Base-by-base conservation (phyloP, 1,140 invertebrate genomes). In the Ganaspis sp. region DNA sequence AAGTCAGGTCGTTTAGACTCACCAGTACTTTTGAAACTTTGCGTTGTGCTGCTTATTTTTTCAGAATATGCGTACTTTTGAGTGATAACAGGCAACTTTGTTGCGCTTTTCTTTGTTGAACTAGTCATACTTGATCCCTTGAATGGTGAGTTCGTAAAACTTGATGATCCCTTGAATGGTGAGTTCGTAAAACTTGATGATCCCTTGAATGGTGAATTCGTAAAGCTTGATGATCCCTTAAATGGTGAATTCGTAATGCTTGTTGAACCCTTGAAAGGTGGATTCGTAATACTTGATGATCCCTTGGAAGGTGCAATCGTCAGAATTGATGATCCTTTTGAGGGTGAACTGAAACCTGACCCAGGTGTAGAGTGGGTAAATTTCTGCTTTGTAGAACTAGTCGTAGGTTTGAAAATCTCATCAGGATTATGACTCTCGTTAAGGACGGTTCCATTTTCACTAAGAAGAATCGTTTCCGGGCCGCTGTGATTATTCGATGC, bases 381-480 rank as follows among this genome's bases (percentile, higher is more conserved):
- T 11, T 70, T 70, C 40, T 19, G 69, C 37, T 38, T 70, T 15
- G 34, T 23, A 4, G 69, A 23, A 40, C 9, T 70, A 9, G 76
- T 42, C 0, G 26, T 76, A 0, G 90, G 89, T 53, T 82, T 86
- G 29, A 92, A 91, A 0, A 89, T 92, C 75, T 95, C 94, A 78
- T 93, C 94, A 0, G 94, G 93, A 86, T 93, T 92, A 12, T 93
- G 91, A 1, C 92, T 89, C 81, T 95, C 93, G 45, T 91, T 84
- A 5, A 91, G 79, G 11, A 73, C 53, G 0, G 93, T 92, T 17
- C 94, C 94, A 76, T 94, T 94, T 82, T 93, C 90, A 81, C 95
- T 92, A 0, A 94, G 76, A 0, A 95, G 82, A 75, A 95, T 92
- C 0, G 95, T 95, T 26, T 96, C 94, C 5, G 94, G 92, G 9